Evolutionary conservation across 2,113 vertebrate genomes (phyloP).

Genomic region (Oenanthe melanoleuca): DNA sequence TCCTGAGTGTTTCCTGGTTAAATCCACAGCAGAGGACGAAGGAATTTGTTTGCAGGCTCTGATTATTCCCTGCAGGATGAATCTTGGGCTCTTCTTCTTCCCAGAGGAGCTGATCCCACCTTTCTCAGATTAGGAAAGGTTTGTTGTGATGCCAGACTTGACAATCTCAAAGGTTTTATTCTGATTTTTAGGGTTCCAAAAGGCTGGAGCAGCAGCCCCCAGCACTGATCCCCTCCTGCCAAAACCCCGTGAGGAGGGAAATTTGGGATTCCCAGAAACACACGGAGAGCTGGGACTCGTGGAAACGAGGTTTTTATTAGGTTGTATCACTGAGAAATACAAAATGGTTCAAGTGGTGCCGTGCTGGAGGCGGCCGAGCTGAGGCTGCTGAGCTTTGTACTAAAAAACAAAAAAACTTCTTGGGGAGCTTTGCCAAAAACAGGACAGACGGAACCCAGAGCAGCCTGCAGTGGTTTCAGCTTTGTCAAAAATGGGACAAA

Average conservation of each 20-base stretch:
- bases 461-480: neutral
- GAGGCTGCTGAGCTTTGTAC: neutral
- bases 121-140: neutral
- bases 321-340: constrained; percentile 22
- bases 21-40: fast-evolving
- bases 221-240: too few relatives aligned
- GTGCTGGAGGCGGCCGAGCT: neutral
- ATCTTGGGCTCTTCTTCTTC: neutral
- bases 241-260: fast-evolving
- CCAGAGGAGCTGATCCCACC: neutral
- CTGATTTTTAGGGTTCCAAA: neutral
- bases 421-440: neutral
- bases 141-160: fast-evolving
- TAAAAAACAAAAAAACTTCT: neutral
- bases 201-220: neutral
- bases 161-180: neutral
- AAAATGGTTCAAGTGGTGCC: neutral
- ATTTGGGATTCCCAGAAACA: neutral
- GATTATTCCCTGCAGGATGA: neutral
- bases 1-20: neutral
- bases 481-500: too few relatives aligned
- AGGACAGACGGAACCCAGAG: neutral
- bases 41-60: neutral
- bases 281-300: neutral
- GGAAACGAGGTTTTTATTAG: constrained; percentile 72